Evolutionary conservation across 1,140 invertebrate genomes (phyloP), one percentile per base, ranked within the genome.

Genomic region (Formica selysi): DNA sequence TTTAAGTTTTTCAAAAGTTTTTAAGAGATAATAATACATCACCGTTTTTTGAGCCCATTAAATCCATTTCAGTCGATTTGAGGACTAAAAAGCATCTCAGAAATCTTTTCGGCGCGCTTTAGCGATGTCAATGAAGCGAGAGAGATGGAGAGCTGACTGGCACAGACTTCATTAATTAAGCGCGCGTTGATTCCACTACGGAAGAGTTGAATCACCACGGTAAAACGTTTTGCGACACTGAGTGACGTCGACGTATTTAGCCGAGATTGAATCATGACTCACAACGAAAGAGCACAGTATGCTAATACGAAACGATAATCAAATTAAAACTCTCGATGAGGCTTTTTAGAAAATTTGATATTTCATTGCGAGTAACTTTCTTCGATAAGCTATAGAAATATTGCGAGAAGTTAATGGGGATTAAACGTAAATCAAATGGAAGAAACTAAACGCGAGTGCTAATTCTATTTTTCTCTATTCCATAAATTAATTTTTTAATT

Each of bases 131-230:
- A 44, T 57, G 70, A 83, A 59, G 44, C 38, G 26, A 48, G 61
- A 59, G 81, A 44, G 76, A 83, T 22, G 36, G 62, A 65, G 83
- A 83, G 85, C 89, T 6, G 89, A 87, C 92, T 90, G 91, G 90
- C 91, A 90, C 90, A 89, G 92, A 93, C 93, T 93, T 93, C 91
- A 92, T 93, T 93, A 93, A 93, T 93, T 92, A 93, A 93, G 90
- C 89, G 87, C 92, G 90, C 92, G 90, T 90, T 91, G 88, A 86
- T 91, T 86, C 78, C 88, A 92, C 90, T 92, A 92, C 90, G 87
- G 79, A 62, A 83, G 92, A 91, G 93, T 93, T 93, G 89, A 92
- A 93, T 93, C 90, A 86, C 85, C 65, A 84, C 85, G 70, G 76
- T 81, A 88, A 91, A 91, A 86, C 90, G 86, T 87, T 91, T 91